Base-by-base conservation (phyloP, 2,113 vertebrate species). In the Python bivittatus region DNA sequence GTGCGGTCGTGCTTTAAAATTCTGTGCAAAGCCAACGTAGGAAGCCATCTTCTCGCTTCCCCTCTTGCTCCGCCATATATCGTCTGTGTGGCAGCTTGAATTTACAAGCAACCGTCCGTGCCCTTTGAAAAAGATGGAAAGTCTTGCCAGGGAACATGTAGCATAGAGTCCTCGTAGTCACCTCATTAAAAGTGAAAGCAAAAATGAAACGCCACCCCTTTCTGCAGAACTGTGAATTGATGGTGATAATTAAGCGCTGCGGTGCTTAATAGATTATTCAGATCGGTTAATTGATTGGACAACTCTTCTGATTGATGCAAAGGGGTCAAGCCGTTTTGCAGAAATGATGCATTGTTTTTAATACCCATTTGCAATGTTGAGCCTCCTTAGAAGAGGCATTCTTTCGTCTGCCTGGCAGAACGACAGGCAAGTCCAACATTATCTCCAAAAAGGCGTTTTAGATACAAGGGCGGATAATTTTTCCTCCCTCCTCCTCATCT, bases 41-140 rank as follows among this genome's bases (percentile, higher is more conserved):
- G 0, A 38, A 23, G 56, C 4, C 20, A 25, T 60, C 89, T 15
- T 84, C 25, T 38, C 6, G 6, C 12, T 4, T 27, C 48, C 8
- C 10, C 64, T 15, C 33, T 2, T 0, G 0, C 3, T 53, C 20
- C n/a, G 9, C 2, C 0, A 0, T 27, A 6, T 44, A 13, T 10
- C 23, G 29, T 89, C 68, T 1, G 53, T 10, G 7, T 0, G 9
- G 4, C 15, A 12, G 86, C 48, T n/a, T 13, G 84, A 64, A 92
- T 20, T 87, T n/a, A 90, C 86, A 60, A 25, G 56, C 89, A 84
- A 6, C 72, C 89, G 44, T 5, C 48, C 61, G 0, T 57, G 52
- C 48, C 48, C 11, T 88, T 42, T 11, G 25, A 15, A 57, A 87
- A 20, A 88, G 85, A 92, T 88, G 84, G 9, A n/a, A 29, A 86